These are phyloP conservation scores for Argya squamiceps DNA, from an alignment of 2,797 vertebrate species.

Conservation along the genomic window DNA sequence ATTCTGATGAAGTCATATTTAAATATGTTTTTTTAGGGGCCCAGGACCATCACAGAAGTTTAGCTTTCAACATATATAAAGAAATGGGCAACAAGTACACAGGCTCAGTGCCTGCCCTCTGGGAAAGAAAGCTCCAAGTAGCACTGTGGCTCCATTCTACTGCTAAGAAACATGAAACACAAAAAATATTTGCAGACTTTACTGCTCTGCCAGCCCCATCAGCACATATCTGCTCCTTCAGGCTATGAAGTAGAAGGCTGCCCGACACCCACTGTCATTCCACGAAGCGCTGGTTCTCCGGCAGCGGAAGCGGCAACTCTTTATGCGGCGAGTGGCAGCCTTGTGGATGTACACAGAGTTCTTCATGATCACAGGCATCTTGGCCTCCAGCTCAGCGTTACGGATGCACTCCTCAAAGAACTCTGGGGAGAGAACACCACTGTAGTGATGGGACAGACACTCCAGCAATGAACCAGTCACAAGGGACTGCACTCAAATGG, in stretches of 20 bases:
- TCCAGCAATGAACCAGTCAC: not conserved
- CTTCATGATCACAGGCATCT: conserved; percentile 97
- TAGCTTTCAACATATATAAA: not conserved
- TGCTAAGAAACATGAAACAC: not conserved
- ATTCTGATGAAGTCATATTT: not conserved
- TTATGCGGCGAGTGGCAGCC: conserved; percentile 92
- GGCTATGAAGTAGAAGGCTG: not conserved
- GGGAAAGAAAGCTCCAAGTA: not conserved
- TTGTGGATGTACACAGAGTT: conserved; percentile 96
- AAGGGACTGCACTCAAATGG: fast-evolving
- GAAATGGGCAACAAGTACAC: not conserved
- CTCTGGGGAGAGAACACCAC: conserved; percentile 68
- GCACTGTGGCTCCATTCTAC: not conserved
- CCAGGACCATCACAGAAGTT: not conserved
- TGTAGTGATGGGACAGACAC: not conserved
- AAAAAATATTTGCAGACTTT: not conserved
- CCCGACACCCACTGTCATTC: conserved; percentile 69
- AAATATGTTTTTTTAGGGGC: not conserved
- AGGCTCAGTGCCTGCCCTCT: not conserved
- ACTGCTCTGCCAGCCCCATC: not conserved
- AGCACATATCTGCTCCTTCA: not conserved
- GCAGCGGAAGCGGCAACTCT: conserved; percentile 93
- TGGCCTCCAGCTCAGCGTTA: conserved; percentile 92
- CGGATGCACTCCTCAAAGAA: conserved; percentile 98
- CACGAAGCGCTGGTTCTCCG: conserved; percentile 84